These are phyloP conservation scores for Lasiommata megera DNA, from an alignment of 2,888 invertebrate genomes.

Conservation along the genomic window DNA sequence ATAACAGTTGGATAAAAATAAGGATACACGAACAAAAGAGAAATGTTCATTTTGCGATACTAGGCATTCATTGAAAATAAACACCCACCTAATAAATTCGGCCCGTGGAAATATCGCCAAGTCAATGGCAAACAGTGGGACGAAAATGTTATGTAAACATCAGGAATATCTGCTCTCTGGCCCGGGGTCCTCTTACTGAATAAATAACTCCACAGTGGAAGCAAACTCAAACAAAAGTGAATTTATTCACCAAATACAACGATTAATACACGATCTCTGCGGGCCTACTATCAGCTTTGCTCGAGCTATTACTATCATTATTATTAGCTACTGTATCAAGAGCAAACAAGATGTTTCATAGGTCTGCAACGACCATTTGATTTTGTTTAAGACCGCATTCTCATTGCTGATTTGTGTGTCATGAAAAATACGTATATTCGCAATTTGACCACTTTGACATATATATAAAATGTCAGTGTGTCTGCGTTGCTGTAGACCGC, in stretches of 20 bases:
- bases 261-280: constrained; percentile 75
- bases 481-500: too few relatives aligned
- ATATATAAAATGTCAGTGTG: too few relatives aligned
- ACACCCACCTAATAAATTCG: constrained; percentile 59
- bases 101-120: constrained; percentile 58
- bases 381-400: too few relatives aligned
- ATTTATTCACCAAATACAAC: constrained; percentile 79
- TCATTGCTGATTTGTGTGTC: too few relatives aligned
- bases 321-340: not conserved
- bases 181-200: constrained; percentile 71
- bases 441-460: too few relatives aligned
- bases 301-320: not conserved
- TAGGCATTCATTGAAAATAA: constrained; percentile 29
- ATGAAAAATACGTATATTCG: too few relatives aligned
- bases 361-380: too few relatives aligned
- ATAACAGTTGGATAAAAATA: not conserved
- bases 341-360: not conserved
- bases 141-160: constrained; percentile 76
- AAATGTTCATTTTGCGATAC: constrained; percentile 30
- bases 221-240: constrained; percentile 79
- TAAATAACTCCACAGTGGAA: constrained; percentile 71
- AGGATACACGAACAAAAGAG: too few relatives aligned
- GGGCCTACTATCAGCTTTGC: not conserved
- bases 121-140: constrained; percentile 55
- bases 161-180: constrained; percentile 58